These are phyloP conservation scores for Saccostrea cuccullata DNA, from an alignment of 1,140 invertebrate species.

Conservation along the genomic window DNA sequence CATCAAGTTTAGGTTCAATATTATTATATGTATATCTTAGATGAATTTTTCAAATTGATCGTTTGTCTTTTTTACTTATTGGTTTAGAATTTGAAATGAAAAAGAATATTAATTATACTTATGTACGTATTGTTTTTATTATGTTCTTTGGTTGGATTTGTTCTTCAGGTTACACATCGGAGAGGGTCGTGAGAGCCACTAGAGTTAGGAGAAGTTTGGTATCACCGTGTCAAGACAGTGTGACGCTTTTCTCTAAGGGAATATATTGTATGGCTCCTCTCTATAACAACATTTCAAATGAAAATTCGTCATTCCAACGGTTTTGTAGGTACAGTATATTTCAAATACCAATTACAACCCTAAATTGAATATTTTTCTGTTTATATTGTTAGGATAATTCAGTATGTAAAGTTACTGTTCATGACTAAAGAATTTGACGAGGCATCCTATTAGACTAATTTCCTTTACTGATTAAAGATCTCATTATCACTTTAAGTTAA, in stretches of 20 bases:
- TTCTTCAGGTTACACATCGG: not conserved
- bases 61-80: not conserved
- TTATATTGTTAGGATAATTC: not conserved
- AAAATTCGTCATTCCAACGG: not conserved
- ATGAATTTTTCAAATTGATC: not conserved
- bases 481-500: too few relatives aligned
- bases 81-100: not conserved
- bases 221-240: not conserved
- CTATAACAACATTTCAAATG: not conserved
- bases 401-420: not conserved
- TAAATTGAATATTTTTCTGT: not conserved
- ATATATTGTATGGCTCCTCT: not conserved
- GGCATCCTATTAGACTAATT: too few relatives aligned
- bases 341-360: not conserved
- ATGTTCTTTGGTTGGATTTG: not conserved
- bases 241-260: not conserved
- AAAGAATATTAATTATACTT: too few relatives aligned
- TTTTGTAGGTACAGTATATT: conserved; percentile 4
- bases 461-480: not conserved
- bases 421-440: too few relatives aligned
- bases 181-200: not conserved
- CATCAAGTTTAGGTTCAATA: too few relatives aligned
- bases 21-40: too few relatives aligned
- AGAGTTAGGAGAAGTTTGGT: not conserved
- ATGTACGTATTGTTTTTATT: too few relatives aligned